Conservation (phyloP, 2,888 invertebrate species). For the Polylopha cassiicola region DNA sequence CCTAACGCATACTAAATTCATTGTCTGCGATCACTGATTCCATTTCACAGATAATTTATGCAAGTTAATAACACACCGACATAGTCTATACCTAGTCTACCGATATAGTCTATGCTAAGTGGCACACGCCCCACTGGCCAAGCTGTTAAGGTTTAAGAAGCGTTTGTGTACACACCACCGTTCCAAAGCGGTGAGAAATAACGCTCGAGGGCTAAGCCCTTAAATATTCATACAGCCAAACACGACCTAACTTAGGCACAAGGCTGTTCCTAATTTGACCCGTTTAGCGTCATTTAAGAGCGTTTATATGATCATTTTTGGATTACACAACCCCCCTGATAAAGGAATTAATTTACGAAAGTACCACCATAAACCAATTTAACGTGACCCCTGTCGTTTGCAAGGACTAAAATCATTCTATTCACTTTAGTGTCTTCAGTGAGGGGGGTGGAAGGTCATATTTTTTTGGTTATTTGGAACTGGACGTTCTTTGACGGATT, state of each 20-base stretch:
- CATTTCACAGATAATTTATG: no score
- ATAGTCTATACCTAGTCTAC: no score
- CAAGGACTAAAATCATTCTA: conserved; percentile 22
- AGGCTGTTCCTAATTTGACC: conserved; percentile 31
- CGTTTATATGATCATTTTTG: conserved; percentile 74
- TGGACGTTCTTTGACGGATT: conserved; percentile 74
- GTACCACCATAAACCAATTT: conserved; percentile 42
- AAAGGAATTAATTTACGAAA: conserved; percentile 71
- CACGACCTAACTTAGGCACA: conserved; percentile 12
- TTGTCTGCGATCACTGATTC: no score
- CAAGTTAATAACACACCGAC: no score
- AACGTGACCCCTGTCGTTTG: conserved; percentile 42
- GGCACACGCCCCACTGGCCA: no score
- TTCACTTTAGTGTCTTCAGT: conserved; percentile 24
- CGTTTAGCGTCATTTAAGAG: conserved; percentile 66
- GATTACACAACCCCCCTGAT: conserved; percentile 67
- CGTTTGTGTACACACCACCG: no score
- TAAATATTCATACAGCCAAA: neutral
- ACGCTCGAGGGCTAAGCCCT: no score
- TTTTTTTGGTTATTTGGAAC: conserved; percentile 45
- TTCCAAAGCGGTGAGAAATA: no score
- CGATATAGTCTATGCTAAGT: no score
- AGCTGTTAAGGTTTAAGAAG: no score
- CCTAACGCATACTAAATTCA: no score
- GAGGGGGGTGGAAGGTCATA: conserved; percentile 30